Base-by-base conservation (phyloP, 2,888 invertebrate species). In the Gasteruption jaculator region DNA sequence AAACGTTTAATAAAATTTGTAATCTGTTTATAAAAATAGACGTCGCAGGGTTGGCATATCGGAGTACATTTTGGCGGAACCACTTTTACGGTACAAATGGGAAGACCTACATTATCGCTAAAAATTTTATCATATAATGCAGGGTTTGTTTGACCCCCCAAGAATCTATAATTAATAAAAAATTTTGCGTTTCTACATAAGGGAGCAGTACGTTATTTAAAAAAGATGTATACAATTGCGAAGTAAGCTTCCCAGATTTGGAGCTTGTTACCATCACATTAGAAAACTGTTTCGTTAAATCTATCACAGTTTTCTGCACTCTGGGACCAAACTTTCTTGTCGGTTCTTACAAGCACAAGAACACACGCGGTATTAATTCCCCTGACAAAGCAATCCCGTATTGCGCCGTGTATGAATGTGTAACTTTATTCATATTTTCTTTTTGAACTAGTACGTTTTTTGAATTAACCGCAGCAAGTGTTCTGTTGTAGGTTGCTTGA, bases 1-100 rank as follows among this genome's bases (percentile, higher is more conserved):
- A 49, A 20, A 4, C 38, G 18, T 42, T 50, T 50, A n/a, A n/a
- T n/a, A n/a, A n/a, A n/a, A n/a, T n/a, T n/a, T n/a, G n/a, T n/a
- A n/a, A n/a, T n/a, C n/a, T n/a, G n/a, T n/a, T n/a, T n/a, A n/a
- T n/a, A n/a, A n/a, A n/a, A n/a, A n/a, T n/a, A n/a, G n/a, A n/a
- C n/a, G n/a, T n/a, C n/a, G n/a, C n/a, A n/a, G n/a, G n/a, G n/a
- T n/a, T n/a, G n/a, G 24, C 42, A 33, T 20, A 47, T 24, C 5
- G 45, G 39, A 5, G 52, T 52, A 29, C 50, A 55, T 14, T 51
- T 48, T 3, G 52, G 46, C 4, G 49, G 49, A 38, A 56, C 53
- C 6, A 52, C 40, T 46, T 54, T 46, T n/a, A 51, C 24, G 8
- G 38, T 46, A 22, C 45, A 48, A 4, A 47, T 52, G 20, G 43